Evolutionary conservation across 2,113 vertebrate species (phyloP).

Genomic region (Parus major): DNA sequence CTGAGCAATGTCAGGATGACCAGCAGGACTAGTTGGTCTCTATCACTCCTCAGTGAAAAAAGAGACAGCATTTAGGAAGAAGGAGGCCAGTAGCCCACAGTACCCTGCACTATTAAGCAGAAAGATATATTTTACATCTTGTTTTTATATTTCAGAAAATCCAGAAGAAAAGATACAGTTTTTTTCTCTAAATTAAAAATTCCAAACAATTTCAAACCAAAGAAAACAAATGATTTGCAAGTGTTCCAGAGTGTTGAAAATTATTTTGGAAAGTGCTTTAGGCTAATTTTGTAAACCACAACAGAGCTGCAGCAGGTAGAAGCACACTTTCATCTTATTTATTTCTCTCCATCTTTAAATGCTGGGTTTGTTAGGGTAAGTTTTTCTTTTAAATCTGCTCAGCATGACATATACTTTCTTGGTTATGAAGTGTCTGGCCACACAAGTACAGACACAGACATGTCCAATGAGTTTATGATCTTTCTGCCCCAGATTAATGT

Average conservation of each 20-base stretch:
- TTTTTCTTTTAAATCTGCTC: background rate
- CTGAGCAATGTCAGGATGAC: background rate
- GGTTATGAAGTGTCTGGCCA: background rate
- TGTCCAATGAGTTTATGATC: background rate
- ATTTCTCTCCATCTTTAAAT: background rate
- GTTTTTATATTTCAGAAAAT: background rate
- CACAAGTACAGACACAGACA: background rate
- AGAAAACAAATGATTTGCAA: slow-evolving; percentile 18
- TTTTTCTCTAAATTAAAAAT: background rate
- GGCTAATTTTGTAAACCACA: slow-evolving; percentile 34
- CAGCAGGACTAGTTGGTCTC: background rate
- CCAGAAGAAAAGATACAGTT: background rate
- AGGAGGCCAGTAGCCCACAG: background rate
- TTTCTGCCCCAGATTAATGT: background rate
- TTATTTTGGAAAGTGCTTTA: slow-evolving; percentile 11
- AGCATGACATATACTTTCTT: background rate
- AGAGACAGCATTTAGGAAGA: background rate
- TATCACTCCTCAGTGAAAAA: background rate
- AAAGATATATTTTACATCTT: background rate
- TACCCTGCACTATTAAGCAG: background rate
- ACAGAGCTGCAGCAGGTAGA: background rate
- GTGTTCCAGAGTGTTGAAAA: slow-evolving; percentile 20
- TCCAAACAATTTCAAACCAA: background rate
- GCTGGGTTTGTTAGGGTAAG: background rate
- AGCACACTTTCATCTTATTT: slow-evolving; percentile 43